phyloP scores from a whole-genome alignment of 2,888 invertebrate species.

The Agrochola litura region DNA sequence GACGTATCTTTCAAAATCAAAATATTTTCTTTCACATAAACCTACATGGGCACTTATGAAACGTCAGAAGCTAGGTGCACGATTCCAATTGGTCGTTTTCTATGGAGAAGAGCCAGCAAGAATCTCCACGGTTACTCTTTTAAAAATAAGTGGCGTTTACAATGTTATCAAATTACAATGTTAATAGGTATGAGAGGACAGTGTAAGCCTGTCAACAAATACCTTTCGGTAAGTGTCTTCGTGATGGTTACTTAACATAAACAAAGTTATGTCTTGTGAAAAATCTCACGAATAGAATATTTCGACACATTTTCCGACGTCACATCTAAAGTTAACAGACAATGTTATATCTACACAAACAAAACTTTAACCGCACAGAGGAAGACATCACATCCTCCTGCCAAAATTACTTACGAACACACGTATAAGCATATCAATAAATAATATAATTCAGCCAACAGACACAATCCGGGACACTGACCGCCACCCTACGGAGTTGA shows the following conservation, averaged over 20 bases:
- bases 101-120: too few relatives aligned
- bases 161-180: too few relatives aligned
- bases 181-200: too few relatives aligned
- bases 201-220: too few relatives aligned
- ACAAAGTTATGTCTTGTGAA: not conserved
- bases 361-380: slow-evolving; percentile 18
- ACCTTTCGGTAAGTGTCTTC: not conserved
- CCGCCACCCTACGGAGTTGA: slow-evolving; percentile 78
- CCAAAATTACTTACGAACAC: slow-evolving; percentile 63
- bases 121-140: too few relatives aligned
- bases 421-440: slow-evolving; percentile 83
- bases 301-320: not conserved
- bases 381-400: slow-evolving; percentile 33
- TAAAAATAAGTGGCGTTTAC: too few relatives aligned
- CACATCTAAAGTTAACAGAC: not conserved
- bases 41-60: too few relatives aligned
- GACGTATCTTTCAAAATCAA: not conserved
- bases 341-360: not conserved
- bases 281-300: not conserved
- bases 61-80: too few relatives aligned
- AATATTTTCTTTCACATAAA: too few relatives aligned
- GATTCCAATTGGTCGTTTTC: too few relatives aligned
- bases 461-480: slow-evolving; percentile 80
- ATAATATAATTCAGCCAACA: slow-evolving; percentile 80
- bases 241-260: not conserved